Base-by-base conservation (phyloP, 2,888 invertebrate genomes). In the Flexamia atlantica region DNA sequence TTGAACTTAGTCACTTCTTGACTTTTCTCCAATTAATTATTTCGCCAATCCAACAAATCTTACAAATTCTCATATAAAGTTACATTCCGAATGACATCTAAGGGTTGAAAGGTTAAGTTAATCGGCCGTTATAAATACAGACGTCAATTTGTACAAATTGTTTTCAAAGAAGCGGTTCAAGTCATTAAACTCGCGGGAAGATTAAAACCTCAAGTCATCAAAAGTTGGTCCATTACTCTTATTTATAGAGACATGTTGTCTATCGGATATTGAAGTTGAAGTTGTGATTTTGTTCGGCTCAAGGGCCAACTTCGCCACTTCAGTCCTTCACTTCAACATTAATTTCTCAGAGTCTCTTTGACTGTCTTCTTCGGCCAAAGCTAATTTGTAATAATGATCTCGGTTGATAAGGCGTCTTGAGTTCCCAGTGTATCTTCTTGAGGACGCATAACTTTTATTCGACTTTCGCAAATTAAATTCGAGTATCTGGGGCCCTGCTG, bases 141-240 rank as follows among this genome's bases (percentile, higher is more conserved):
- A 68, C 30, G 70, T 70, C 70, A 36, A 70, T 70, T 70, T 70
- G 32, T n/a, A 46, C 42, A 76, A 76, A 76, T 76, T 76, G 76
- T 46, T 76, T 76, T 50, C 76, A 72, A 72, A 36, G 42, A 70
- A n/a, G n/a, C 36, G 32, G 28, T 23, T 72, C 72, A 46, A 76
- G 76, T 50, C 28, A 76, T 76, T 76, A 76, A 70, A 76, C 76
- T 76, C 20, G 17, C 28, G 25, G 17, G 72, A 40, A 42, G 76
- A 46, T 76, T 23, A 46, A 76, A 76, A 46, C 46, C 28, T 32
- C 17, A 14, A 40, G 1, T 40, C 46, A 76, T 76, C 76, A 76
- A 76, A 70, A 76, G 12, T 76, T 76, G 76, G 10, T 28, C 50
- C 76, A 50, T 76, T 46, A 76, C 9, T 36, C 28, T 23, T 50